A percentile compares a stretch with the other conserved stretches of the same genome.
Evolutionary conservation across 2,797 vertebrate species (phyloP).

Genomic region (Cryptoblepharus egeriae): DNA sequence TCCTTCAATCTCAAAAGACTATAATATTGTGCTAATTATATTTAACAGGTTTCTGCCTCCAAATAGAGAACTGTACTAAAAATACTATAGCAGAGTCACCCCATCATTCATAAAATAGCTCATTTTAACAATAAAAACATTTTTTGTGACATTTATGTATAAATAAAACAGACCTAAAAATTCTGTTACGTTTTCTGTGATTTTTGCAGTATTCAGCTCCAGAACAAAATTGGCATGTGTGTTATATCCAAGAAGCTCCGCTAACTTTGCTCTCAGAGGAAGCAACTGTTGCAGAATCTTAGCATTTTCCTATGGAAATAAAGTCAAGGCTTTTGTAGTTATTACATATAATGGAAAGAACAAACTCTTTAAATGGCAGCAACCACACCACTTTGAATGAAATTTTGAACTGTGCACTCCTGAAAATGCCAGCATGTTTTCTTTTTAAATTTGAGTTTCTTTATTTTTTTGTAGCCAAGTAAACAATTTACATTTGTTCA

Average conservation of each 20-base stretch:
- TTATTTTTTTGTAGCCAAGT: not conserved
- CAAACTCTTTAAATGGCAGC: not conserved
- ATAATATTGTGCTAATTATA: too few relatives aligned
- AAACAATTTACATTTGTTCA: not conserved
- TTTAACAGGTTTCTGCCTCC: not conserved
- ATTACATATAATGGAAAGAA: constrained; percentile 3
- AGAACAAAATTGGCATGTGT: constrained; percentile 92
- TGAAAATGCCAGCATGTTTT: not conserved
- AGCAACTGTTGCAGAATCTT: constrained; percentile 89
- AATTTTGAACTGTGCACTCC: not conserved
- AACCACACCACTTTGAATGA: not conserved
- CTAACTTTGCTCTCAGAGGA: constrained; percentile 86
- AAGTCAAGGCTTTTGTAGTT: constrained; percentile 18
- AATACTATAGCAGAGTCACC: constrained; percentile 19
- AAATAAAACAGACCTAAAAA: constrained; percentile 79
- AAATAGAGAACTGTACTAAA: not conserved
- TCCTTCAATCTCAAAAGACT: too few relatives aligned
- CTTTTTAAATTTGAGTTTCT: not conserved
- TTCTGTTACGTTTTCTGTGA: constrained; percentile 71
- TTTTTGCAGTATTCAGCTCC: constrained; percentile 93
- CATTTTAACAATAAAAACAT: constrained; percentile 27
- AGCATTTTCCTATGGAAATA: constrained; percentile 85
- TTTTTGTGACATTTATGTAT: constrained; percentile 14
- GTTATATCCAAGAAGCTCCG: constrained; percentile 87
- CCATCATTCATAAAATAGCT: not conserved